Base-by-base conservation (phyloP, 2,113 vertebrate species). In the Microcebus jonahi region DNA sequence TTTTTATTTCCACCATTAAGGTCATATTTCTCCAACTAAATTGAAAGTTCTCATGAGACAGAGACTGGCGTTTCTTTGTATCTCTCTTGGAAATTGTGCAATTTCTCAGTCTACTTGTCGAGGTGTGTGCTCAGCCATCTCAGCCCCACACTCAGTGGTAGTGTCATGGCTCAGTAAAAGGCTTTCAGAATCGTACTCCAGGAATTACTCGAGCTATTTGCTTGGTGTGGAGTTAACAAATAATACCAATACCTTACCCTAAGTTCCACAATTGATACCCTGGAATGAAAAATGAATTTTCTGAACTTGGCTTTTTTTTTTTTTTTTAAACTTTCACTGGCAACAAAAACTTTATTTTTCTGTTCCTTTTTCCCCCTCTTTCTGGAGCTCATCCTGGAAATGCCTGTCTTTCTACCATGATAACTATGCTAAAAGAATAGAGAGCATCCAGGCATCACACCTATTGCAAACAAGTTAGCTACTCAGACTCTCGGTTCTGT, bases 261-360 rank as follows among this genome's bases (percentile, higher is more conserved):
- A 34, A 67, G 31, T 20, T 20, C 27, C 29, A 68, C 11, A 65
- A 27, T 68, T 79, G 14, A 85, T 83, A 76, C 34, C 59, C 77
- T 71, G 65, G 63, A 59, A 77, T 84, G 68, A 92, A 79, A 96
- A 93, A 29, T 34, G 12, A 61, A 27, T 89, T 96, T 93, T 90
- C 27, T 70, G 31, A 67, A 77, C 9, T 45, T 80, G 15, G 2
- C 79, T 88, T 55, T 79, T 71, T 63, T 23, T 39, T 0, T n/a
- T 36, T 36, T 57, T n/a, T 73, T 4, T 23, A 90, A 83, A 94
- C 15, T 34, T 53, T 70, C 17, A 15, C 31, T 42, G 27, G 13
- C 39, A 86, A 71, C 4, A 39, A 11, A 86, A 73, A 59, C 18
- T 4, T 8, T 63, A 45, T 67, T 70, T 90, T 23, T 88, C 88